Evolutionary conservation across 2,888 invertebrate species (phyloP).

Genomic region (Clusia tigrina): DNA sequence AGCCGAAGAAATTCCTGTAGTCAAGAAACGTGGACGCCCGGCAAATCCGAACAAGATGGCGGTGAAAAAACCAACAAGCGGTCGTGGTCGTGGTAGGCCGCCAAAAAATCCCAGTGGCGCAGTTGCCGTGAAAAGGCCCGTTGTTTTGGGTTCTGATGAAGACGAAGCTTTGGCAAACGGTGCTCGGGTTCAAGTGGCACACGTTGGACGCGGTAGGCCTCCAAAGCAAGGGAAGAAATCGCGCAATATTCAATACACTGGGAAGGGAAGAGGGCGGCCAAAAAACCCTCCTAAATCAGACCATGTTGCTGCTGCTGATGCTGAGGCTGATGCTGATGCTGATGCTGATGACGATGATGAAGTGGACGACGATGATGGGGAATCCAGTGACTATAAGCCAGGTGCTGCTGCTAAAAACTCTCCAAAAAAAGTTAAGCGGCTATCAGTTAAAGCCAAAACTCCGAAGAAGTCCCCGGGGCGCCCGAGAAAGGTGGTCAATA

Average conservation of each 20-base stretch:
- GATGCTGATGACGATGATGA: neutral
- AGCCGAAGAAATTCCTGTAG: conserved; percentile 6
- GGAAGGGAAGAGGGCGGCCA: conserved; percentile 33
- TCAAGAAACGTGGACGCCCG: conserved; percentile 54
- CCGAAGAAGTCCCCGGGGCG: too few species aligned
- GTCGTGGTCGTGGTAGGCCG: conserved; percentile 45
- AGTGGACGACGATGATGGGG: conserved; percentile 16
- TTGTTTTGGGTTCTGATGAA: conserved; percentile 34
- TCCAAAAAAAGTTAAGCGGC: conserved; percentile 15
- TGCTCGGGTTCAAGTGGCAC: neutral
- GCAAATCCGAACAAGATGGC: conserved; percentile 38
- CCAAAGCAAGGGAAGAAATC: conserved; percentile 31
- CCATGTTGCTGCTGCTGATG: conserved; percentile 13
- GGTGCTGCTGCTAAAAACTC: conserved; percentile 1
- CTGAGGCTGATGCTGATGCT: conserved; percentile 41
- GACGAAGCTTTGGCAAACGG: conserved; percentile 35
- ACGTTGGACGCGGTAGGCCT: conserved; percentile 50
- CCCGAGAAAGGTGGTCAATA: conserved; percentile 47
- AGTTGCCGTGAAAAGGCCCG: conserved; percentile 7
- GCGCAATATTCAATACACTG: conserved; percentile 14
- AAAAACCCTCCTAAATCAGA: conserved; percentile 22
- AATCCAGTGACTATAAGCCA: too few species aligned
- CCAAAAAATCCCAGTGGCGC: conserved; percentile 31
- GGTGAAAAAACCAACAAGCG: conserved; percentile 30
- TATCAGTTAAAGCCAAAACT: too few species aligned